Base-by-base conservation (phyloP, 1,140 invertebrate species). In the Saccostrea echinata region DNA sequence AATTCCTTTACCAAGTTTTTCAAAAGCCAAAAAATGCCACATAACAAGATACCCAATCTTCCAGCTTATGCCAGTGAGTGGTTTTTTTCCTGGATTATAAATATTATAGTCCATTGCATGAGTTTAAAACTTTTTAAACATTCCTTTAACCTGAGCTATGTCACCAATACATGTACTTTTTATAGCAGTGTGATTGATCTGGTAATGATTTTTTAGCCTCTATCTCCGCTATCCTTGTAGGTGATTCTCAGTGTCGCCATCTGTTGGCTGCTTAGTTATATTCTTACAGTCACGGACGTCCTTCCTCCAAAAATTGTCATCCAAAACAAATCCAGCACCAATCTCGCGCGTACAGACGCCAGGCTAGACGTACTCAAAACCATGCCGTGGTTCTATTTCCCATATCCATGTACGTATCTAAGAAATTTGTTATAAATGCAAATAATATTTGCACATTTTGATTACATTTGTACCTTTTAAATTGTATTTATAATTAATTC, bases 361-460 rank as follows among this genome's bases (percentile, higher is more conserved):
- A 97, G 97, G 91, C 90, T 97, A 0, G 96, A 96, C 88, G 97
- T 97, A 85, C 94, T 98, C n/a, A 94, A 95, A 27, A 96, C 97
- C 91, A 96, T 97, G 1, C 96, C 96, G 0, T 98, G 97, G 97
- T 97, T 98, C 92, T 95, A 97, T 30, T 92, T 98, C 53, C 97
- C 97, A 13, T 98, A 98, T 95, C 98, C 98, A 88, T 96, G 96
- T 97, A 93, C 93, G 81, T 52, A 83, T 51, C 18, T 9, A 43
- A 43, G 4, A 43, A 43, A 43, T 43, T 43, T 43, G 1, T 43
- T 43, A 3, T 43, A 8, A 6, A 43, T 43, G 43, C 4, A 2
- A 43, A 43, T 43, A 43, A 43, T 43, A 43, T 43, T 43, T 6
- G 43, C 1, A 2, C 9, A 43, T 43, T 0, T 2, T 43, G 43